Percentiles rank a stretch among this genome's conserved stretches.
Conservation (phyloP, 2,113 vertebrate species). For the Alexandromys fortis region DNA sequence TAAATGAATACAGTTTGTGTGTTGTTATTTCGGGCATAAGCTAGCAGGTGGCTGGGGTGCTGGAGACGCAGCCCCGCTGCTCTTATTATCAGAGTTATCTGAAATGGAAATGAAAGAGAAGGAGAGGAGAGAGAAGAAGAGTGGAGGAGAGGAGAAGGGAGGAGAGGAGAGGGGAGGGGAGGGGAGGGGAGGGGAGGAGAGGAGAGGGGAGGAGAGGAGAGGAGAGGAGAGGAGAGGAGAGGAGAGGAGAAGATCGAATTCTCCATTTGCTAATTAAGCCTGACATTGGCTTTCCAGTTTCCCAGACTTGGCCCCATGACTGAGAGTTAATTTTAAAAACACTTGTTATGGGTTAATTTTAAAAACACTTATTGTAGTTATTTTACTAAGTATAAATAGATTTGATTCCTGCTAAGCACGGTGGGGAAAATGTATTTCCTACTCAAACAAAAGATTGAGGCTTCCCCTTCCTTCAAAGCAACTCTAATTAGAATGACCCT, state of each 20-base stretch:
- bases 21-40: too few species aligned
- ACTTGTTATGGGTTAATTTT: too few species aligned
- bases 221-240: accelerated
- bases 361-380: not conserved
- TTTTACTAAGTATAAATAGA: not conserved
- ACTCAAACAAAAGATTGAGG: not conserved
- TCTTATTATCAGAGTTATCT: not conserved
- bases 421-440: not conserved
- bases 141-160: accelerated
- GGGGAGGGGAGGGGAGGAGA: too few species aligned
- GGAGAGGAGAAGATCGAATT: not conserved
- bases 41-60: too few species aligned
- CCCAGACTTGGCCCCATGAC: not conserved
- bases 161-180: accelerated
- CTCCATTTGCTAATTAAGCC: not conserved
- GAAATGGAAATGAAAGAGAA: not conserved
- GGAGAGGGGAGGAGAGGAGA: accelerated
- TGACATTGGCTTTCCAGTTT: not conserved
- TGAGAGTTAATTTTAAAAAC: not conserved
- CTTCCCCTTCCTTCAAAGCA: not conserved
- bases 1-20: too few species aligned
- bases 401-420: not conserved
- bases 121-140: accelerated
- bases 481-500: not conserved
- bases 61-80: too few species aligned